Base-by-base conservation (phyloP, 2,888 invertebrate genomes). In the Machimus atricapillus region DNA sequence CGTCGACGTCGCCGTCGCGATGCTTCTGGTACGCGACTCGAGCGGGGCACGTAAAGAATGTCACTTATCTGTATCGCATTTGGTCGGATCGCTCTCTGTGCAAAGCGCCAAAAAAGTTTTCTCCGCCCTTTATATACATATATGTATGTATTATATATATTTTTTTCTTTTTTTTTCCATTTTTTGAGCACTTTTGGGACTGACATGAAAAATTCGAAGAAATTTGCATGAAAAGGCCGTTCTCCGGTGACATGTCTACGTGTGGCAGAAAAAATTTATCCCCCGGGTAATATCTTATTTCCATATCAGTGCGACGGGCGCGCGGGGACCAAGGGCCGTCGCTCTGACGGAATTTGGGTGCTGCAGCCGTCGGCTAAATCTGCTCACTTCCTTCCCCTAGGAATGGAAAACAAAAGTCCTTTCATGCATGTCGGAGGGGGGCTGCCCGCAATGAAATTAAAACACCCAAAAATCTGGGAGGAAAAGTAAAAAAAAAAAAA, bases 221-320 rank as follows among this genome's bases (percentile, higher is more conserved):
- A 83, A 83, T 83, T 83, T 83, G 40, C 83, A 83, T 83, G 83
- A 83, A 83, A 83, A 83, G 73, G 83, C 66, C 34, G 83, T 83
- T 83, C 83, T 83, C 40, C 83, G 23, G 83, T 73, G 83, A 83
- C 83, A 83, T 66, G 83, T 83, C 83, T 66, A 83, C 66, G 83
- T 83, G 83, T 66, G 66, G 66, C 83, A 83, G 40, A 40, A 83
- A 73, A 66, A 83, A 83, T 83, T 40, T 73, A 73, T 83, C 83
- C 83, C 83, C 23, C 6, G 83, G 66, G 83, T 83, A 83, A 83
- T 83, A 83, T 83, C 83, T 83, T 83, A 83, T 83, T 83, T 66
- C 83, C 83, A 58, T 83, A 83, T 83, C 83, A 81, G 52, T 52
- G 81, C 31, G 56, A n/a, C 52, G 81, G 5, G 81, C 34, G 37